Base-by-base conservation (phyloP, 1,140 invertebrate genomes). In the Coptotermes formosanus region DNA sequence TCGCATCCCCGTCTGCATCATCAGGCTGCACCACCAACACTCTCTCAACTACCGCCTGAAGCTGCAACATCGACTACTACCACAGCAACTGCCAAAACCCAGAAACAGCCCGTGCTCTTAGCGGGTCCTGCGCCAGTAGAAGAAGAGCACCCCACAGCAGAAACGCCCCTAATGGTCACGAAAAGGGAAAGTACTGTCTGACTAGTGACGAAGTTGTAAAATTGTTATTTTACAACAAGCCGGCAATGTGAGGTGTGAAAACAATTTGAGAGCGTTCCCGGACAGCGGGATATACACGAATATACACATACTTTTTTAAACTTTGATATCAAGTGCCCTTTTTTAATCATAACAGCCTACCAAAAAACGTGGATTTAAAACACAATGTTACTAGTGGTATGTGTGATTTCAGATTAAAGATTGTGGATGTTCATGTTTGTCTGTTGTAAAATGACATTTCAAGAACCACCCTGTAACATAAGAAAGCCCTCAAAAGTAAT, bases 161-260 rank as follows among this genome's bases (percentile, higher is more conserved):
- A 93, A 89, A 93, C 92, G 86, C 92, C 92, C 12, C 89, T 93
- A 85, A 92, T 93, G 91, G 89, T 92, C 86, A 91, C 90, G 86
- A 93, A 93, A 89, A 89, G 92, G n/a, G 92, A 93, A 88, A 92
- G 92, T 88, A 92, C 92, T 86, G 92, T 93, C 90, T 93, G 92
- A 93, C 92, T 90, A 89, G 89, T 89, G 83, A 90, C 90, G 44
- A 87, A 88, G 86, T 87, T 90, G 86, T 90, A 89, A 90, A 55
- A 55, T 87, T 75, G 2, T 25, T 25, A 25, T 23, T 55, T 32
- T 11, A 55, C 21, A 55, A 44, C 85, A 55, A 16, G 8, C 19
- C 25, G 38, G 4, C 38, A 55, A 1, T 55, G 52, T 55, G 19
- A 55, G 52, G 21, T 1, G 9, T 48, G 3, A 16, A 9, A 16